A percentile compares a stretch with the other conserved stretches of the same genome.
phyloP scores from a whole-genome alignment of 2,888 invertebrate genomes.

The Eristalinus aeneus region DNA sequence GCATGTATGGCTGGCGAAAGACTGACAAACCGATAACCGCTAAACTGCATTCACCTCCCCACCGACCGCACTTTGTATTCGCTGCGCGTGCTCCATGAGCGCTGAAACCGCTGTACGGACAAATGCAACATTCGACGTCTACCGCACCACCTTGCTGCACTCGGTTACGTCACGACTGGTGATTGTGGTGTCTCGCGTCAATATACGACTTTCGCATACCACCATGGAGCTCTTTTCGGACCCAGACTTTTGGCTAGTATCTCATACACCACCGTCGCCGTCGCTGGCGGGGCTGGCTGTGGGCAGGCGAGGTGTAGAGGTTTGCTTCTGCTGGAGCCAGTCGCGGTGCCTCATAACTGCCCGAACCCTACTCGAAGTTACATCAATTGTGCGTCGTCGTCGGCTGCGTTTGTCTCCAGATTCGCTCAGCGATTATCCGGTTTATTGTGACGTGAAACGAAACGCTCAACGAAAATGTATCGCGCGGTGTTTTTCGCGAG shows the following conservation, averaged over 20 bases:
- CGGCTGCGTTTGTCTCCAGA: not conserved
- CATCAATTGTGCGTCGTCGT: constrained; percentile 47
- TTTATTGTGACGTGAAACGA: not conserved
- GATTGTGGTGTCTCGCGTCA: constrained; percentile 3
- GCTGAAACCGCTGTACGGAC: constrained; percentile 9
- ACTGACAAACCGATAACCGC: constrained; percentile 6
- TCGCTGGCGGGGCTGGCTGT: not conserved
- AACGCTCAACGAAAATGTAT: not conserved
- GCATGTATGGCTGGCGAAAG: not conserved
- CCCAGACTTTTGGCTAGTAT: constrained; percentile 36
- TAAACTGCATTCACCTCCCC: not conserved
- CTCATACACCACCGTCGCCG: not conserved
- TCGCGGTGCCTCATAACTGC: constrained; percentile 54
- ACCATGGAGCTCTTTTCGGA: constrained; percentile 37
- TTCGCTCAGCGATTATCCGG: not conserved
- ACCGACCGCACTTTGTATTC: not conserved
- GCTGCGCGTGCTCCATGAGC: not conserved
- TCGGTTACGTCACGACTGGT: constrained; percentile 31
- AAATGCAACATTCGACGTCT: constrained; percentile 39
- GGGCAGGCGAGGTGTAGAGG: constrained; percentile 15
- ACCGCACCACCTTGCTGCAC: not conserved
- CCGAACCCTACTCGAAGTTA: constrained; percentile 62
- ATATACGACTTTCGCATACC: not conserved
- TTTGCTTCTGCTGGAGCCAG: constrained; percentile 41
- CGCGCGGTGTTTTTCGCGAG: not conserved